A percentile compares a stretch with the other conserved stretches of the same genome.
These are phyloP conservation scores for Thomomys bottae DNA, from an alignment of 2,113 vertebrate genomes.

Conservation along the genomic window DNA sequence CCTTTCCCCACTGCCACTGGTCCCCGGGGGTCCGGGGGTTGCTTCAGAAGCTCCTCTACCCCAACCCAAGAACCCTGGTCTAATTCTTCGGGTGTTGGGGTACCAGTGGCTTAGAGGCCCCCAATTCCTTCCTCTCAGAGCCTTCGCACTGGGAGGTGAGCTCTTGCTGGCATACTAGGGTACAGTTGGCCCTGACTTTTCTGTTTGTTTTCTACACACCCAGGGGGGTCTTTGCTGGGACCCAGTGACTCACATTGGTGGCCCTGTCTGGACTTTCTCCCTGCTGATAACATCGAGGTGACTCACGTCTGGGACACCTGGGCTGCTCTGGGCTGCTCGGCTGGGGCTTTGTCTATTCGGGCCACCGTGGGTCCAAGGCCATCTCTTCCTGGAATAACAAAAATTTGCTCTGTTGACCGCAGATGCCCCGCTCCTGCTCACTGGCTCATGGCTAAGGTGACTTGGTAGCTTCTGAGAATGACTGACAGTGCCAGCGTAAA, in stretches of 20 bases:
- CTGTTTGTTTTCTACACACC: background rate
- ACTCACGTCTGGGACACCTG: conserved; percentile 61
- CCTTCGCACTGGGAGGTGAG: accelerated
- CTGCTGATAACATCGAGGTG: conserved; percentile 61
- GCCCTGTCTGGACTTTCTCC: conserved; percentile 63
- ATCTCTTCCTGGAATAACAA: conserved; percentile 31
- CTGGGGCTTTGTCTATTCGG: conserved; percentile 13
- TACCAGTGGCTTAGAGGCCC: background rate
- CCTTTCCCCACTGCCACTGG: too few relatives aligned
- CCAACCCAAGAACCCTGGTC: background rate
- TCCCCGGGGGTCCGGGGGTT: too few relatives aligned
- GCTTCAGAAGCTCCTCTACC: too few relatives aligned
- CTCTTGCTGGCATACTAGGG: background rate
- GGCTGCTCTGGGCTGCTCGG: background rate
- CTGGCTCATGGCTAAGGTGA: background rate
- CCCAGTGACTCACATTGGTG: conserved; percentile 71
- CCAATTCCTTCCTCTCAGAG: accelerated
- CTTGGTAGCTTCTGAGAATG: background rate
- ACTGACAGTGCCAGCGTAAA: background rate
- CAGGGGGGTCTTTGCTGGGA: background rate
- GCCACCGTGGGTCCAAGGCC: background rate
- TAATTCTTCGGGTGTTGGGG: background rate
- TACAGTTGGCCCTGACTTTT: background rate
- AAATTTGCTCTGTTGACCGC: too few relatives aligned
- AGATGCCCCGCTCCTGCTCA: background rate